Base-by-base conservation (phyloP, 2,888 invertebrate genomes). In the Mesorhabditis spiculigera region DNA sequence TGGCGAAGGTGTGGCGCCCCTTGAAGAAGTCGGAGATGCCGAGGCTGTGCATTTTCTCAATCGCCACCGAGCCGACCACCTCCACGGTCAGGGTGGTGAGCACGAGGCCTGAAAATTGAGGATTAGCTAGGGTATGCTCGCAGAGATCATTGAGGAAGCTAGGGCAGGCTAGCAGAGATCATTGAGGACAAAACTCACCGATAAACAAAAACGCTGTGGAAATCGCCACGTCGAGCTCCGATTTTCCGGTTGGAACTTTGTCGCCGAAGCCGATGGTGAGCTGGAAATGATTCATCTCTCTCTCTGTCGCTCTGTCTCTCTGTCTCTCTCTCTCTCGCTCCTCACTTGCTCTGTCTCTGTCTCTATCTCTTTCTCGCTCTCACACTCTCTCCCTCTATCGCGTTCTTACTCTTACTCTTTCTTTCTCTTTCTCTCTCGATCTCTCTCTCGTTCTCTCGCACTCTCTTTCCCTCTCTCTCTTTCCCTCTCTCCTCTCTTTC, bases 251-350 rank as follows among this genome's bases (percentile, higher is more conserved):
- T 10, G 82, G 83, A 50, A 79, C 77, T 4, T 86, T 71, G 65
- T 85, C 85, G 1, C 85, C 85, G 67, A 85, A 85, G 4, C 85
- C 85, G 41, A 84, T 81, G 0, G 84, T 84, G 64, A 81, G 75
- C 82, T 83, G 73, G 62, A 80, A 72, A 50, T 2, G 58, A 50
- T 50, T 50, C n/a, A n/a, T n/a, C 10, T 1, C n/a, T 50, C 8
- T 13, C n/a, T n/a, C n/a, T 28, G 58, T n/a, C 8, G 0, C 58
- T 50, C n/a, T 50, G 1, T 50, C n/a, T n/a, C 1, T 10, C 8
- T 50, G 1, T 50, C 10, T 10, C 8, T 50, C 10, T 50, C 58
- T 13, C 58, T 13, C 58, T 50, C n/a, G 58, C 8, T 50, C 8
- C n/a, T 13, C n/a, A 42, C n/a, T n/a, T n/a, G n/a, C n/a, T n/a